Base-by-base conservation (phyloP, 1,140 invertebrate species). In the Drosophila bifasciata region DNA sequence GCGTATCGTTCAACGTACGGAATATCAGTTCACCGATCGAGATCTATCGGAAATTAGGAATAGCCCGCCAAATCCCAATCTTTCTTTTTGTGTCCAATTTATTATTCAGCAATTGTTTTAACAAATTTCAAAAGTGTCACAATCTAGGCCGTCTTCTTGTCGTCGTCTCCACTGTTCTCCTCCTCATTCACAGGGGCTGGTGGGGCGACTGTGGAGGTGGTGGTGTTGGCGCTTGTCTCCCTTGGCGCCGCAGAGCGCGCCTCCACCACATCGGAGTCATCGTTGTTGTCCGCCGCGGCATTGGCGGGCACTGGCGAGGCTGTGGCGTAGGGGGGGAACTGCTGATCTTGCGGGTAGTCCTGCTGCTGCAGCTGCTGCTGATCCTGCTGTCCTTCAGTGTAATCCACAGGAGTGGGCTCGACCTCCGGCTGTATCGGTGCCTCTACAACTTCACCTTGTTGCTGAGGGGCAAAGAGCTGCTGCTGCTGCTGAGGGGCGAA, bases 201-300 rank as follows among this genome's bases (percentile, higher is more conserved):
- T 0, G 85, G 80, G 0, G 80, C 78, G 3, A 70, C 57, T 2
- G 85, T 84, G 56, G 86, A 55, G 32, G 70, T 64, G 32, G 70
- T 64, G 51, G 57, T 62, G 45, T 63, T 88, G 63, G 46, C 70
- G 60, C 40, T 68, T 13, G 64, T 16, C 5, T 76, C 89, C n/a
- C n/a, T n/a, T 5, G 60, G 52, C 3, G 48, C 84, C 3, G 51
- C 79, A 21, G 89, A 70, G 8, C 89, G 85, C 1, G 80, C 85
- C 61, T 91, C 89, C 13, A 91, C 85, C 49, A 91, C 89, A 50
- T 91, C 89, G 53, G 89, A 89, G 40, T 90, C 89, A 44, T 86
- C 88, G 41, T 76, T 84, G 13, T 81, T 36, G 9, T 13, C 32
- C 32, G 3, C 83, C 25, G 62, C 19, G 3, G n/a, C n/a, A n/a